Base-by-base conservation (phyloP, 1,140 invertebrate species). In the Drosophila obscura region DNA sequence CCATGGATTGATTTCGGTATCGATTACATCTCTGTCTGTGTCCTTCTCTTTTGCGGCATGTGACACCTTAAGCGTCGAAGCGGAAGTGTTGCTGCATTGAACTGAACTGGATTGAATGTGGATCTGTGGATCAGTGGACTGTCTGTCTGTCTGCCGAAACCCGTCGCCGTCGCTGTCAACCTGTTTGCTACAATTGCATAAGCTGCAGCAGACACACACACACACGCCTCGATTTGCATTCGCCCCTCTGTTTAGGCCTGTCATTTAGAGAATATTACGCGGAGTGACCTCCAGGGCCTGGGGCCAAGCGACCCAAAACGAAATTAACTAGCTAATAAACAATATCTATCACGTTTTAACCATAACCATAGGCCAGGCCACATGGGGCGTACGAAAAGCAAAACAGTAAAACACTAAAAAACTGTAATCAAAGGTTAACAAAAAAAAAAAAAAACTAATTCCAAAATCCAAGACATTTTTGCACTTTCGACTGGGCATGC, bases 281-380 rank as follows among this genome's bases (percentile, higher is more conserved):
- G 43, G 28, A 8, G 9, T 50, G 73, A 67, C 81, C 81, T 81
- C 87, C 61, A 51, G 41, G 61, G 55, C 45, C 46, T 45, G 43
- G 43, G 41, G 71, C 59, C 53, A 71, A 75, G 64, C 55, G 55
- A 19, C 28, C 63, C 61, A 55, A 84, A 55, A 41, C 45, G 35
- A 69, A 73, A 55, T 58, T 64, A 61, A 62, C 52, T 59, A 74
- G 53, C 50, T 59, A 39, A 74, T 85, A 73, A 77, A 51, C 59
- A 48, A 64, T 68, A 87, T 78, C 56, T 46, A 87, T 76, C 82
- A 87, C 83, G 82, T 87, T 82, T 88, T 76, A 74, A 68, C 83
- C 52, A 88, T 87, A 78, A 87, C 9, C 35, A 39, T 5, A 13
- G 13, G 35, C 35, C 35, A 13, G 13, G 35, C 35, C 35, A 1